Evolutionary conservation across 2,888 invertebrate genomes (phyloP).

Genomic region (Brenthis daphne): DNA sequence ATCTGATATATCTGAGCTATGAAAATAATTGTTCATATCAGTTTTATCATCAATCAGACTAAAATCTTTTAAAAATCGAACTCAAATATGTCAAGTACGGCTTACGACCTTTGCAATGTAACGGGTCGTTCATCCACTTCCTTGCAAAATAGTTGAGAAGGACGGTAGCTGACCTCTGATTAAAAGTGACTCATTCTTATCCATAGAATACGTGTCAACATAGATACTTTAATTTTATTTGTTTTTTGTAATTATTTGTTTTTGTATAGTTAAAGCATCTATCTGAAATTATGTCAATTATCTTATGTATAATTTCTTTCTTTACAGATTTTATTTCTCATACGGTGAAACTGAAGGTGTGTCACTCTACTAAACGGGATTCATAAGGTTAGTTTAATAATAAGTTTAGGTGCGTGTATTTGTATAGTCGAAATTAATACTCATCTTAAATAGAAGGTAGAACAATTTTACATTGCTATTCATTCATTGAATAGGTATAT

Average conservation of each 20-base stretch:
- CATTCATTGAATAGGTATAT: too few relatives aligned
- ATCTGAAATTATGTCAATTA: neutral
- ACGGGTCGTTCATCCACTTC: constrained; percentile 28
- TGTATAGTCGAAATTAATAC: neutral
- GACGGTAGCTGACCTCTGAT: constrained; percentile 32
- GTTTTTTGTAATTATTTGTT: too few relatives aligned
- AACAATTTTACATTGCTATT: too few relatives aligned
- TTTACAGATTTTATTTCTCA: constrained; percentile 26
- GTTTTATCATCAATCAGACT: neutral
- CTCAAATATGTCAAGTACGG: constrained; percentile 25
- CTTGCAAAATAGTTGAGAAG: constrained; percentile 31
- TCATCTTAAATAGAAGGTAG: too few relatives aligned
- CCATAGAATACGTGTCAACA: constrained; percentile 10
- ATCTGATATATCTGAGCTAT: too few relatives aligned
- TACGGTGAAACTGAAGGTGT: constrained; percentile 18
- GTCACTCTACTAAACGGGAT: constrained; percentile 19
- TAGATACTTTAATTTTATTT: neutral
- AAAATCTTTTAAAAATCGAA: neutral
- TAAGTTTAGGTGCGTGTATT: neutral
- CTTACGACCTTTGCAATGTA: constrained; percentile 26
- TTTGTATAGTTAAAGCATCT: neutral
- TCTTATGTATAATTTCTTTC: constrained; percentile 10
- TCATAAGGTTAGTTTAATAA: constrained; percentile 24
- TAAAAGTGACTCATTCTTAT: constrained; percentile 11
- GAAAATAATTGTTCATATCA: too few relatives aligned